phyloP scores from a whole-genome alignment of 1,140 invertebrate genomes.

The Chrysomallon squamiferum region DNA sequence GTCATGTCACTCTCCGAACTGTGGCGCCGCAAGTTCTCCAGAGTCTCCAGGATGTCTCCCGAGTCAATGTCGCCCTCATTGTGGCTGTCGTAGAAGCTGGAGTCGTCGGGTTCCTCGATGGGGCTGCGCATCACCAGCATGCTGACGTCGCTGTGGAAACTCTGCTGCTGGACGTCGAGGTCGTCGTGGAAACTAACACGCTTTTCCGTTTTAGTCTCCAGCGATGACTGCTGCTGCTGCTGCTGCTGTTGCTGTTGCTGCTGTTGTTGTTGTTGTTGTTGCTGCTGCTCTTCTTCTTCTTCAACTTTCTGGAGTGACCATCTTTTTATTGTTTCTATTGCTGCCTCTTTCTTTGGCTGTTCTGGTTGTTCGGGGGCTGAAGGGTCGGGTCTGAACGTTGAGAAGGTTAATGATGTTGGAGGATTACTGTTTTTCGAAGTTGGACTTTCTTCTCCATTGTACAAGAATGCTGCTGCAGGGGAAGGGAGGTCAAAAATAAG shows the following conservation, averaged over 20 bases:
- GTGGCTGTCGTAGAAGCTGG: constrained; percentile 21
- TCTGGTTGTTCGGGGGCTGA: constrained; percentile 6
- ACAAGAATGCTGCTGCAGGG: constrained; percentile 40
- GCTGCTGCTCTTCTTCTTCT: constrained; percentile 10
- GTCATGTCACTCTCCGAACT: constrained; percentile 33
- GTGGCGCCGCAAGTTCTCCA: constrained; percentile 27
- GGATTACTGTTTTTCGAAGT: constrained; percentile 4
- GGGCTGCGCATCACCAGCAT: constrained; percentile 26
- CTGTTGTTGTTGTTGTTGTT: too few species aligned
- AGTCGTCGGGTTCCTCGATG: constrained; percentile 26
- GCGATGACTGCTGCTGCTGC: too few species aligned
- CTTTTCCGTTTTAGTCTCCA: constrained; percentile 24
- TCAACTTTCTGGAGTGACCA: constrained; percentile 24
- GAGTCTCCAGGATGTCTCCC: constrained; percentile 35
- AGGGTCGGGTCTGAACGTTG: constrained; percentile 32
- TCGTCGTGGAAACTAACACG: constrained; percentile 47
- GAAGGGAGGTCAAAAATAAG: constrained; percentile 39
- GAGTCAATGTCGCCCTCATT: constrained; percentile 21
- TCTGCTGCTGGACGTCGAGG: constrained; percentile 15
- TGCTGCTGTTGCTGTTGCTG: not conserved
- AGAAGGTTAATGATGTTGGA: constrained; percentile 22
- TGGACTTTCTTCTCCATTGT: constrained; percentile 31
- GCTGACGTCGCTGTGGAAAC: constrained; percentile 31
- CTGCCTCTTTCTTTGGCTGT: not conserved
- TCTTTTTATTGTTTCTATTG: constrained; percentile 7